These are phyloP conservation scores for Oryzias dopingdopingensis DNA, from an alignment of 2,797 vertebrate species.

Conservation along the genomic window DNA sequence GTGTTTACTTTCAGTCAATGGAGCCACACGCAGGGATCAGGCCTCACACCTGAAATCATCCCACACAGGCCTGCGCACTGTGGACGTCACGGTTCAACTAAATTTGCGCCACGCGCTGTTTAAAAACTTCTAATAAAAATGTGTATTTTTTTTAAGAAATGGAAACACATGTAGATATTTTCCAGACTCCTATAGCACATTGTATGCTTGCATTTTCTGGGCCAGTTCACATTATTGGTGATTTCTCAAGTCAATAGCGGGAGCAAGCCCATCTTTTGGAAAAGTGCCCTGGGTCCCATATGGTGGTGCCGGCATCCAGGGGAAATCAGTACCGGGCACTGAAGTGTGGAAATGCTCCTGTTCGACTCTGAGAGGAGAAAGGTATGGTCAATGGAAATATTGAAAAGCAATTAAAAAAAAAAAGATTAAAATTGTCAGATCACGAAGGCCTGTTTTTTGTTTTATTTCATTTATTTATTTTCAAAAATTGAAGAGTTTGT, in stretches of 20 bases:
- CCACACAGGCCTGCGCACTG: not conserved
- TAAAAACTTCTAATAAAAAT: too few relatives aligned
- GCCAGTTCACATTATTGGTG: constrained; percentile 26
- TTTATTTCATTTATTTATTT: too few relatives aligned
- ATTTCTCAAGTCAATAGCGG: constrained; percentile 39
- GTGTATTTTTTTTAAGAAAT: too few relatives aligned
- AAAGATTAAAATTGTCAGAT: not conserved
- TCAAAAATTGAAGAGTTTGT: too few relatives aligned
- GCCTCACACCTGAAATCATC: not conserved
- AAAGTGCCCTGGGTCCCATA: constrained; percentile 71
- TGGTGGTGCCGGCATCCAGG: constrained; percentile 65
- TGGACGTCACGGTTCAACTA: too few relatives aligned
- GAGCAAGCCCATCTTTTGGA: constrained; percentile 60
- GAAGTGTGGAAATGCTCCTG: constrained; percentile 44
- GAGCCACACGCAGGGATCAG: not conserved
- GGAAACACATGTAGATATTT: too few relatives aligned
- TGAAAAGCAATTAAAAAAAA: not conserved
- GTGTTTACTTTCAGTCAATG: not conserved
- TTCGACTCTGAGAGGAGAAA: constrained; percentile 29
- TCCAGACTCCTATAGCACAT: too few relatives aligned
- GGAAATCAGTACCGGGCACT: constrained; percentile 61
- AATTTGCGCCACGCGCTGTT: too few relatives aligned
- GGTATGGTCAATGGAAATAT: too few relatives aligned
- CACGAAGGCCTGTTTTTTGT: too few relatives aligned
- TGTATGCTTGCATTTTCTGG: constrained; percentile 3